Conservation (phyloP, 2,797 vertebrate species). For the Lepus townsendii region DNA sequence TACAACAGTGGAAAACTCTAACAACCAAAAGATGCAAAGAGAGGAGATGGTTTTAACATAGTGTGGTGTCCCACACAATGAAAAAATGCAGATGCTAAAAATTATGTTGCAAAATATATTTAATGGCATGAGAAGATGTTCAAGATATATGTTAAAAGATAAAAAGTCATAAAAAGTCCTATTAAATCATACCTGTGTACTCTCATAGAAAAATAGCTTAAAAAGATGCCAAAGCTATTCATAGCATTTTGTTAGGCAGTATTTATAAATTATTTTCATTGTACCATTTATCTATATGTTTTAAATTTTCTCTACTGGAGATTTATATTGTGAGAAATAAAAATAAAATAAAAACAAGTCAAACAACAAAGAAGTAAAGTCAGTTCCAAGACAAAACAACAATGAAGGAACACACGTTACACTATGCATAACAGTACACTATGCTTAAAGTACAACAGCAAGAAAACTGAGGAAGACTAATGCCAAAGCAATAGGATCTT, state of each 20-base stretch:
- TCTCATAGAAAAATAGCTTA: not conserved
- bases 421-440: not conserved
- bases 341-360: not conserved
- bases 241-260: slow-evolving; percentile 59
- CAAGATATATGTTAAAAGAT: slow-evolving; percentile 20
- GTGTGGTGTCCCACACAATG: not conserved
- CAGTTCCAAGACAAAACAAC: not conserved
- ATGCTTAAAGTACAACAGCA: not conserved
- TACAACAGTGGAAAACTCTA: slow-evolving; percentile 36
- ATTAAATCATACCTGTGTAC: not conserved
- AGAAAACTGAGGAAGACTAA: not conserved
- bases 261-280: slow-evolving; percentile 57
- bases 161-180: slow-evolving; percentile 9
- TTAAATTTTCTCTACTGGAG: slow-evolving; percentile 54
- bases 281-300: not conserved
- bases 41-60: slow-evolving; percentile 1
- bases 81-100: slow-evolving; percentile 50
- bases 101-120: not conserved
- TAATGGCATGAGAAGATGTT: not conserved
- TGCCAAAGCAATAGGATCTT: not conserved
- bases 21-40: slow-evolving; percentile 24
- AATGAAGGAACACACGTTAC: not conserved
- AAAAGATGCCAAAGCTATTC: slow-evolving; percentile 30
- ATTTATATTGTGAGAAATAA: not conserved
- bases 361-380: slow-evolving; percentile 41